Conservation (phyloP, 1,140 invertebrate species). For the Drosophila repleta region DNA sequence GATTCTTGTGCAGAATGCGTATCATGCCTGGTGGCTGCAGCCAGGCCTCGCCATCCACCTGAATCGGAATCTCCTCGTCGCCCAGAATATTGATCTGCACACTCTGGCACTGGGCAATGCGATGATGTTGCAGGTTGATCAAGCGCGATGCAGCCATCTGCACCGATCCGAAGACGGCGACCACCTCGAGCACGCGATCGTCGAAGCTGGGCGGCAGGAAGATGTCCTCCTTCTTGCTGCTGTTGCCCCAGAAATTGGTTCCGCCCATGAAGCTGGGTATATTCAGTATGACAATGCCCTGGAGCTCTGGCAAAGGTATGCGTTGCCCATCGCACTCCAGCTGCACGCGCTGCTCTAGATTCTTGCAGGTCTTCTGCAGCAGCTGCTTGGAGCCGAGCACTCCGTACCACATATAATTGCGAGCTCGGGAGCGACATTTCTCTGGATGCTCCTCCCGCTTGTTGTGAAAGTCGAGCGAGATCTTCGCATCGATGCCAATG, state of each 20-base stretch:
- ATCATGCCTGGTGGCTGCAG: slow-evolving; percentile 98
- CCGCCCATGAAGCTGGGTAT: slow-evolving; percentile 99
- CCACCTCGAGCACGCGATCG: slow-evolving; percentile 96
- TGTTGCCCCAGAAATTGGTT: slow-evolving; percentile 99
- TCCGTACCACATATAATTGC: slow-evolving; percentile 99
- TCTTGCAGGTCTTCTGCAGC: slow-evolving; percentile 96
- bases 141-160: slow-evolving; percentile 98
- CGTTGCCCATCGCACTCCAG: slow-evolving; percentile 96
- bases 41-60: slow-evolving; percentile 99
- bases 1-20: slow-evolving; percentile 97
- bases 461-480: slow-evolving; percentile 98
- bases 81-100: slow-evolving; percentile 98
- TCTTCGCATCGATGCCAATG: slow-evolving; percentile 99
- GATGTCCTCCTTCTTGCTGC: slow-evolving; percentile 93
- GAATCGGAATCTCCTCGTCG: slow-evolving; percentile 94
- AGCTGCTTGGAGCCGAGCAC: slow-evolving; percentile 97
- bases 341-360: slow-evolving; percentile 97
- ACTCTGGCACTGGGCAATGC: slow-evolving; percentile 97
- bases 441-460: slow-evolving; percentile 99
- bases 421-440: slow-evolving; percentile 96
- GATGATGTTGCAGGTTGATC: slow-evolving; percentile 97
- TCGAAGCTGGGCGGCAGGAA: slow-evolving; percentile 96
- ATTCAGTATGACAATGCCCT: slow-evolving; percentile 98
- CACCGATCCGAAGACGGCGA: slow-evolving; percentile 97
- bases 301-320: slow-evolving; percentile 95